phyloP scores from a whole-genome alignment of 1,140 invertebrate species.

The Pteromalus puparum region DNA sequence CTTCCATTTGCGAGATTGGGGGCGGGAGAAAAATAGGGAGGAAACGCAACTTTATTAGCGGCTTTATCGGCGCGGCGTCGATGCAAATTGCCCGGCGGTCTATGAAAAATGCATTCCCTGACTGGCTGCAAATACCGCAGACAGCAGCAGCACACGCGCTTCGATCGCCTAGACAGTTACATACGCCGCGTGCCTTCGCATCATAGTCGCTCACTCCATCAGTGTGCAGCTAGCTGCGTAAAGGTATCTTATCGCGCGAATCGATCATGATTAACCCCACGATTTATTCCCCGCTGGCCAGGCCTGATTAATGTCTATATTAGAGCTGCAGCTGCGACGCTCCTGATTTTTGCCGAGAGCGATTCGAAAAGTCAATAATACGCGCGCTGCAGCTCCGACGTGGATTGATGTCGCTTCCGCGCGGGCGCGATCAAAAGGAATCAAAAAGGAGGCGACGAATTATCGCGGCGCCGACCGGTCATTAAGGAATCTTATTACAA shows the following conservation, averaged over 20 bases:
- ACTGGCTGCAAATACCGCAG: background rate
- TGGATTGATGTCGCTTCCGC: too few relatives aligned
- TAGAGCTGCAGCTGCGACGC: background rate
- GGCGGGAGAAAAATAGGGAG: background rate
- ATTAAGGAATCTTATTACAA: constrained; percentile 58
- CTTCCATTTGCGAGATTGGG: background rate
- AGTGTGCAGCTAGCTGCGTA: background rate
- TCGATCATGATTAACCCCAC: constrained; percentile 28
- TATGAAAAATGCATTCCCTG: constrained; percentile 22
- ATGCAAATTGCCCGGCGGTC: constrained; percentile 21
- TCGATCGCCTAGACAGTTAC: constrained; percentile 34
- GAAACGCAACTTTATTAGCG: constrained; percentile 38
- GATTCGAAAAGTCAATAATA: background rate
- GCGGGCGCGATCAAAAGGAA: too few relatives aligned
- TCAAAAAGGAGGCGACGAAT: background rate
- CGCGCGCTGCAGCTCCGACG: too few relatives aligned
- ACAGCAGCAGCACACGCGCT: background rate
- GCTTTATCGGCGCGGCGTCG: constrained; percentile 22
- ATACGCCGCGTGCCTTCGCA: constrained; percentile 14
- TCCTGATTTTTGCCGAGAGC: background rate
- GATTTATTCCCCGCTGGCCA: background rate
- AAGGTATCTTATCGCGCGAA: background rate
- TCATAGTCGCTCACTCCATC: background rate
- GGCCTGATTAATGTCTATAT: constrained; percentile 34
- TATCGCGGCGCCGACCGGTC: constrained; percentile 9